Evolutionary conservation across 92 coral and sea anemone genomes (phyloP).

Genomic region (Epizoanthus stellaris): DNA sequence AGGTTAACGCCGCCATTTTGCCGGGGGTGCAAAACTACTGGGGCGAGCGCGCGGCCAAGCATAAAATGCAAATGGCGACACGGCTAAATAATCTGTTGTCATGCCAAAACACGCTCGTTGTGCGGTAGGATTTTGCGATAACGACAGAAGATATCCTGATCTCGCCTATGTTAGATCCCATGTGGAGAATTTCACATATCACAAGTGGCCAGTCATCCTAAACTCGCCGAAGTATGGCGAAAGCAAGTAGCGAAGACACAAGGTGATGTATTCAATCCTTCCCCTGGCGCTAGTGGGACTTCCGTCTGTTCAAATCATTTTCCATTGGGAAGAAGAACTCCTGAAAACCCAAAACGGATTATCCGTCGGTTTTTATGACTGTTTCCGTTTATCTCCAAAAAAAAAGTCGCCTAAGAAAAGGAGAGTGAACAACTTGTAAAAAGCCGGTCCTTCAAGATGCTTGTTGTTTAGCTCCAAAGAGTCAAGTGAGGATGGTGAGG

Average conservation of each 20-base stretch:
- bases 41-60: constrained; percentile 33
- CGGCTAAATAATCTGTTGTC: not conserved
- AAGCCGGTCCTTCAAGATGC: constrained; percentile 28
- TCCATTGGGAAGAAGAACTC: constrained; percentile 38
- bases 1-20: constrained; percentile 44
- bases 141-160: constrained; percentile 62
- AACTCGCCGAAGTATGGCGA: too few species aligned
- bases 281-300: constrained; percentile 40
- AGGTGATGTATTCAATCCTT: not conserved
- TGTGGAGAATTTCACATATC: too few species aligned
- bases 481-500: not conserved
- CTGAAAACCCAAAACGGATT: constrained; percentile 55
- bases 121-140: constrained; percentile 59
- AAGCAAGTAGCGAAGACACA: too few species aligned
- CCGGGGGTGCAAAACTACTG: constrained; percentile 37
- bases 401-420: constrained; percentile 22
- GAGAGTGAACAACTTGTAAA: constrained; percentile 25
- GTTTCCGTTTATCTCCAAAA: constrained; percentile 28
- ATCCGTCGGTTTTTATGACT: constrained; percentile 49
- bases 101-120: constrained; percentile 64
- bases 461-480: constrained; percentile 7
- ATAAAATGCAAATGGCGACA: not conserved
- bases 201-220: too few species aligned
- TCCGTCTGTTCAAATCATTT: constrained; percentile 47
- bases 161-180: not conserved